Evolutionary conservation across 2,888 invertebrate genomes (phyloP), one percentile per base, ranked within the genome.

Genomic region (Fragum whitleyi): DNA sequence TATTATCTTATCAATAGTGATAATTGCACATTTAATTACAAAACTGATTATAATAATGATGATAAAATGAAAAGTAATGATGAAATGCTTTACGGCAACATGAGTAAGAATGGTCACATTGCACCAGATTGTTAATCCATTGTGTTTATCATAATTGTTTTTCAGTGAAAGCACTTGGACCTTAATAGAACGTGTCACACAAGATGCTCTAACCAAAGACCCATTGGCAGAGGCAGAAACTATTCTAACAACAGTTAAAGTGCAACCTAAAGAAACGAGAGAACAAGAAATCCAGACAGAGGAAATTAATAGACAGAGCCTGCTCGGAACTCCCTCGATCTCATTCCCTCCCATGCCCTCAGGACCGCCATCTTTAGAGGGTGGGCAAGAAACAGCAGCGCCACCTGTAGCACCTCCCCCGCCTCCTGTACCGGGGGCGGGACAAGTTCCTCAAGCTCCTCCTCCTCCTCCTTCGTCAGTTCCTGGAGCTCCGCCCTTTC

Each of bases 101-200:
- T n/a, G n/a, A n/a, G n/a, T n/a, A n/a, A n/a, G n/a, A n/a, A n/a
- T n/a, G n/a, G n/a, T n/a, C n/a, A n/a, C n/a, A n/a, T n/a, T n/a
- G n/a, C n/a, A n/a, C n/a, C n/a, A n/a, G n/a, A n/a, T n/a, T n/a
- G n/a, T n/a, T n/a, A n/a, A n/a, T n/a, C n/a, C n/a, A n/a, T n/a
- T n/a, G n/a, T n/a, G n/a, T n/a, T n/a, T n/a, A n/a, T n/a, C n/a
- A n/a, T n/a, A n/a, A n/a, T n/a, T n/a, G n/a, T n/a, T 57, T 57
- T 32, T n/a, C 84, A 92, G 92, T 73, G 92, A 92, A 74, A 84
- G 87, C 26, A 88, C 87, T 21, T 92, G 92, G 92, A 86, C 86
- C 14, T 71, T 89, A n/a, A 77, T 90, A 39, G 92, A 92, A 75
- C 86, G 86, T 39, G 74, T 88, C 14, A 86, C 87, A 55, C 88